phyloP scores from a whole-genome alignment of 2,797 vertebrate species.

The Pseudochirops cupreus region DNA sequence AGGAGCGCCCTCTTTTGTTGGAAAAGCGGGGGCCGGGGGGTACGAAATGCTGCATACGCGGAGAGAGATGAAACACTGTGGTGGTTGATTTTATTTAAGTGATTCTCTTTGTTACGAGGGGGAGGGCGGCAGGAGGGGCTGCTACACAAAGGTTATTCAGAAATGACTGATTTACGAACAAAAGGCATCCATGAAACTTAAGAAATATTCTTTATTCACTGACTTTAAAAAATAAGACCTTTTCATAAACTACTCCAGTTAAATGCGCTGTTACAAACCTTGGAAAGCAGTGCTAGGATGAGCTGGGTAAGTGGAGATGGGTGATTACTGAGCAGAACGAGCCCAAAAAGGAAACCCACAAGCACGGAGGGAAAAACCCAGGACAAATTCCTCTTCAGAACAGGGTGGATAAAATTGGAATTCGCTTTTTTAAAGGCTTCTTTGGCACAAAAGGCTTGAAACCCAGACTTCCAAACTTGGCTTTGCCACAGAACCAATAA shows the following conservation, averaged over 20 bases:
- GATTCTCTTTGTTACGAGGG: constrained; percentile 45
- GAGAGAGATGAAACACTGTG: not conserved
- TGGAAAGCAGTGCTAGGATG: not conserved
- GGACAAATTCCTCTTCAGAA: not conserved
- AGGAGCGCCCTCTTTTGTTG: not conserved
- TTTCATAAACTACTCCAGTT: not conserved
- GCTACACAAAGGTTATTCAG: constrained; percentile 8
- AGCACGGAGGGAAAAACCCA: not conserved
- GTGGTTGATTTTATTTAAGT: not conserved
- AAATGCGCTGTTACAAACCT: not conserved
- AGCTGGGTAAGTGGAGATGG: not conserved
- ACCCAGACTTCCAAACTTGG: constrained; percentile 1
- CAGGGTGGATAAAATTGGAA: not conserved
- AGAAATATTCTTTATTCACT: not conserved
- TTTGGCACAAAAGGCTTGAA: not conserved
- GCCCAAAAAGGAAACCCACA: constrained; percentile 3
- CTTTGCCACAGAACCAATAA: not conserved
- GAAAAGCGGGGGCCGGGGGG: not conserved
- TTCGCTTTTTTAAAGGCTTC: not conserved
- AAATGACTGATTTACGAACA: not conserved
- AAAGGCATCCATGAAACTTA: not conserved
- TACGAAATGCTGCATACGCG: not conserved
- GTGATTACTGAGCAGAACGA: not conserved
- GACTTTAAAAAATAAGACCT: not conserved
- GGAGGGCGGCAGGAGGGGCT: not conserved